Base-by-base conservation (phyloP, 2,888 invertebrate species). In the Megastigmus dorsalis region DNA sequence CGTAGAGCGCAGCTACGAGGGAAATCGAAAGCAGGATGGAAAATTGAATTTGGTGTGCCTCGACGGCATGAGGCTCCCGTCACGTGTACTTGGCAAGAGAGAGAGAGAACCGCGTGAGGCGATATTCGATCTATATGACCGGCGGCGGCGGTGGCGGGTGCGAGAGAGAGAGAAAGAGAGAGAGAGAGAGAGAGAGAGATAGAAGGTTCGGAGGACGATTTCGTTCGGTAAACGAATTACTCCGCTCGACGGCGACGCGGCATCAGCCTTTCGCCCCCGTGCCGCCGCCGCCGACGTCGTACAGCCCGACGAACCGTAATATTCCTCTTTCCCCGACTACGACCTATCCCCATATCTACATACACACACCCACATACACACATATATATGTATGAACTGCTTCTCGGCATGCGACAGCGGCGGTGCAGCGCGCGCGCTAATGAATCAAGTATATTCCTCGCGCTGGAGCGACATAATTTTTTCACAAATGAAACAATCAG, bases 21-120 rank as follows among this genome's bases (percentile, higher is more conserved):
- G 50, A 50, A 50, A 50, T 50, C 50, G 50, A 50, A 50, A 50
- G 50, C 50, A 50, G 50, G 20, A 50, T n/a, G 50, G 50, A 50
- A 50, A 50, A 50, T 50, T 50, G 26, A 50, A 50, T 50, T 50
- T 50, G n/a, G n/a, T 50, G 20, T 23, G 20, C 23, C 50, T 26
- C n/a, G n/a, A n/a, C n/a, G n/a, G 2, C 38, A n/a, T 38, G 13
- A n/a, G 13, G n/a, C 7, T 7, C 13, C 26, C 26, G 50, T 50
- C 50, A 23, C 10, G 26, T 20, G 26, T 50, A 10, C 23, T 23
- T 26, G 50, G 13, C 23, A 13, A 13, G 4, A 10, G 13, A 23
- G 45, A 50, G 26, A 26, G 50, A 3, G 41, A n/a, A n/a, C n/a
- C n/a, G n/a, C n/a, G n/a, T n/a, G 41, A 13, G 7, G n/a, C 26